Evolutionary conservation across 2,797 vertebrate genomes (phyloP), one percentile per base, ranked within the genome.

Genomic region (Acanthiza pusilla): DNA sequence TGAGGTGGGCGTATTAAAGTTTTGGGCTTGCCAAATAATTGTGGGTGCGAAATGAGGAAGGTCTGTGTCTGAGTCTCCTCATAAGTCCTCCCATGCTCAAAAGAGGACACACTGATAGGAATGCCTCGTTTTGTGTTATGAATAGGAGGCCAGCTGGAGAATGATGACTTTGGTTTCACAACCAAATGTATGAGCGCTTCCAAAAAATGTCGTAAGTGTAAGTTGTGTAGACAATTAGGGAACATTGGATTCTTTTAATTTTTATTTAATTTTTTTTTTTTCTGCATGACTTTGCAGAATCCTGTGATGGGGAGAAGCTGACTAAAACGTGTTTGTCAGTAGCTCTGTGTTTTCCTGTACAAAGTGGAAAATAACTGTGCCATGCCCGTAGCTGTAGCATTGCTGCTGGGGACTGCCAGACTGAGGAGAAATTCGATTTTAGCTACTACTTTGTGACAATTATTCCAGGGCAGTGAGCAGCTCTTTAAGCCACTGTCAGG

Each of bases 361-460:
- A 2, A 55, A 45, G 45, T 6, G 14, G n/a, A 8, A 58, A 62
- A 47, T 17, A n/a, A 16, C 13, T 2, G 4, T 65, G 25, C 22
- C 12, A 1, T n/a, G 14, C 27, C 3, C 0, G 0, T 6, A 42
- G 72, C 75, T 51, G 50, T 17, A 8, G 2, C 20, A 16, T 16
- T 36, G 66, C 54, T 67, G 55, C 10, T 4, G 3, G 21, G 30
- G 5, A 48, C 47, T 38, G 32, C 13, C 18, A 26, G 43, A 4
- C 70, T 11, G 42, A 55, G 34, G 50, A 54, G 66, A 81, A 71
- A 43, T 34, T 45, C 13, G n/a, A 30, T 48, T 90, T 66, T 42
- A 61, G 29, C 18, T 50, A 0, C 42, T 45, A 1, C n/a, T 91
- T 45, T 2, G 2, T 79, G 60, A 23, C 8, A 45, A 7, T 42